A percentile compares a stretch with the other conserved stretches of the same genome.
phyloP scores from a whole-genome alignment of 1,140 invertebrate genomes.

The Pygmarrhopalites habei region DNA sequence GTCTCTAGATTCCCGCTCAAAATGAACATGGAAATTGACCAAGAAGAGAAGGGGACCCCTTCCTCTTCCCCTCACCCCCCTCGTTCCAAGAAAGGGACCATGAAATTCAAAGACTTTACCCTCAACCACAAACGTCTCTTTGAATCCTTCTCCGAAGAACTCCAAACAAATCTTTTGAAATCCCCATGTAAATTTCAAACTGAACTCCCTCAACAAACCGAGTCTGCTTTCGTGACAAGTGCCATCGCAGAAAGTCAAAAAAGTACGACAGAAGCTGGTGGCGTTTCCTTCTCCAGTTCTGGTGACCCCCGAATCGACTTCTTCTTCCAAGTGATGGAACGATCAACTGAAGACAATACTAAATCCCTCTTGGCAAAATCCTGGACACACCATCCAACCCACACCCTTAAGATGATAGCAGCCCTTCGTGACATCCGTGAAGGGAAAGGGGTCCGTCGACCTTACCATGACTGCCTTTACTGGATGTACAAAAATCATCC shows the following conservation, averaged over 20 bases:
- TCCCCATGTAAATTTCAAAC: too few relatives aligned
- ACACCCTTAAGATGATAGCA: constrained; percentile 32
- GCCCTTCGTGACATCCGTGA: constrained; percentile 23
- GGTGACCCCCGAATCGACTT: constrained; percentile 30
- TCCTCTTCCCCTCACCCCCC: too few relatives aligned
- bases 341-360: constrained; percentile 7
- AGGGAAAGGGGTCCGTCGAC: constrained; percentile 31
- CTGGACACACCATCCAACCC: constrained; percentile 21
- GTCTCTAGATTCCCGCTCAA: too few relatives aligned
- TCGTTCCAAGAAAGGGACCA: too few relatives aligned
- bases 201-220: too few relatives aligned
- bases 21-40: too few relatives aligned
- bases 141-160: too few relatives aligned
- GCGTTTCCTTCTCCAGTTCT: constrained; percentile 22
- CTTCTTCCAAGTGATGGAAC: constrained; percentile 33
- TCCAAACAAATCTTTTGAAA: too few relatives aligned
- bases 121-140: too few relatives aligned
- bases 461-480: constrained; percentile 29
- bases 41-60: too few relatives aligned
- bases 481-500: constrained; percentile 36
- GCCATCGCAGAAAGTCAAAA: not conserved
- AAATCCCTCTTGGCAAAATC: constrained; percentile 1
- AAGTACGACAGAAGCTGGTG: constrained; percentile 23
- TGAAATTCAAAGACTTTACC: too few relatives aligned
- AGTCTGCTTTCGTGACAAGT: constrained; percentile 7